A percentile compares a stretch with the other conserved stretches of the same genome.
Conservation (phyloP, 2,113 vertebrate species). For the Pterocles burchelli region DNA sequence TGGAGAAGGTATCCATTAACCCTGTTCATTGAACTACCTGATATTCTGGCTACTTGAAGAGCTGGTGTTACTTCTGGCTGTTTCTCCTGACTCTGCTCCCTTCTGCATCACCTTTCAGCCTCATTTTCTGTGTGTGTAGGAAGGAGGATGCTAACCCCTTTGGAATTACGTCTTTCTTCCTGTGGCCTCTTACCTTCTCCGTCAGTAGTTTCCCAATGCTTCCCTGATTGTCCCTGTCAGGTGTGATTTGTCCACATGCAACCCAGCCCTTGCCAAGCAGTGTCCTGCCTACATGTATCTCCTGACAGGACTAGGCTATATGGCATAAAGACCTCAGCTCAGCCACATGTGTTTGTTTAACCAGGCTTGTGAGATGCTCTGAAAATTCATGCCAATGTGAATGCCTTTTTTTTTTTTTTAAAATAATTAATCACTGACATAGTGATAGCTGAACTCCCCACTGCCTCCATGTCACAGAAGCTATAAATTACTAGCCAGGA, state of each 20-base stretch:
- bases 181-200: background rate
- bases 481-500: background rate
- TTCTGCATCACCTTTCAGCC: background rate
- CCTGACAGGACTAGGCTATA: background rate
- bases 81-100: background rate
- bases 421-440: background rate
- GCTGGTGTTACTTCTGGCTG: background rate
- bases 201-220: fast-evolving
- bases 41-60: background rate
- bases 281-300: fast-evolving
- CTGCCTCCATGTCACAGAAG: background rate
- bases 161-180: background rate
- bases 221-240: background rate
- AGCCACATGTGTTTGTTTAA: background rate
- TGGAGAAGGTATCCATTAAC: background rate
- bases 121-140: background rate
- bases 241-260: background rate
- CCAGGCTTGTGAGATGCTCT: background rate
- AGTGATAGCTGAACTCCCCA: background rate
- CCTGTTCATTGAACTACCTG: background rate
- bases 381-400: background rate
- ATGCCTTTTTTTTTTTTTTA: background rate
- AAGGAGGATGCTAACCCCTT: background rate
- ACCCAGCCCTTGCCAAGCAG: background rate
- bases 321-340: background rate